A percentile compares a stretch with the other conserved stretches of the same genome.
Conservation (phyloP, 2,113 vertebrate genomes). For the Plestiodon gilberti region DNA sequence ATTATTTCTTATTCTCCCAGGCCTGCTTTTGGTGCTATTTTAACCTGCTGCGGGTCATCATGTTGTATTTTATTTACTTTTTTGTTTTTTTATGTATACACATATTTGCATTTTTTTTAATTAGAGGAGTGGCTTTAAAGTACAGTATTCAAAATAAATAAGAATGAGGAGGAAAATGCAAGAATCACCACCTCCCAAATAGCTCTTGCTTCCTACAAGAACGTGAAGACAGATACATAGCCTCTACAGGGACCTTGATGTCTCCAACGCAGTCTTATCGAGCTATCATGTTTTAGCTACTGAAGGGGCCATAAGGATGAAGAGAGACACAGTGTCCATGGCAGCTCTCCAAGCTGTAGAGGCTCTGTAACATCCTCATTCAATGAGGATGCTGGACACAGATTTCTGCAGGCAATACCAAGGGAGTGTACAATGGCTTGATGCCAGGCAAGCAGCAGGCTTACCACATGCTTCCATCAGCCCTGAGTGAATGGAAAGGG, state of each 20-base stretch:
- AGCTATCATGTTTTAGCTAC: not conserved
- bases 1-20: too few species aligned
- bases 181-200: not conserved
- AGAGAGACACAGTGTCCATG: not conserved
- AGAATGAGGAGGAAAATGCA: not conserved
- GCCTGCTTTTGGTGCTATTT: too few species aligned
- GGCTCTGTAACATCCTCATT: not conserved
- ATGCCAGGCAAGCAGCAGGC: not conserved
- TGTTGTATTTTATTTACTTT: too few species aligned
- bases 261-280: not conserved
- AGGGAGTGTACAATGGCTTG: not conserved
- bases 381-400: not conserved
- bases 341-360: not conserved
- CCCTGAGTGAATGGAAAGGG: not conserved
- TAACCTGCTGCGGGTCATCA: too few species aligned
- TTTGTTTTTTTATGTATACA: too few species aligned
- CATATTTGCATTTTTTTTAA: too few species aligned
- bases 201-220: not conserved
- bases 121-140: too few species aligned
- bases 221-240: not conserved
- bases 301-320: not conserved
- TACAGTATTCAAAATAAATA: not conserved
- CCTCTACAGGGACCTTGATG: not conserved
- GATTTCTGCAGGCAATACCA: not conserved
- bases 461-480: slow-evolving; percentile 12